These are phyloP conservation scores for Drosophila sproati DNA, from an alignment of 1,140 invertebrate species.

Conservation along the genomic window DNA sequence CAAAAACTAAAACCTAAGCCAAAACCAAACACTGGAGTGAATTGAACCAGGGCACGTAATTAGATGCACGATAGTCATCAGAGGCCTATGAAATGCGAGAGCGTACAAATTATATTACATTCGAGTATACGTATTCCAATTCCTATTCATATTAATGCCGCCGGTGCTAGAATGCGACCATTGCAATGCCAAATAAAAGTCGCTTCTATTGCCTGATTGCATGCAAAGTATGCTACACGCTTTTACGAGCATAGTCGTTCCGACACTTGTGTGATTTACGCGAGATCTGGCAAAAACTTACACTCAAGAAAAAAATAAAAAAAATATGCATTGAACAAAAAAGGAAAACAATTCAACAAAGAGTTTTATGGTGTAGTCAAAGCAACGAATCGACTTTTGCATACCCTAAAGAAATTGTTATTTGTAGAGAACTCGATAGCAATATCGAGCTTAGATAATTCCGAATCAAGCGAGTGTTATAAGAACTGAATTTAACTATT, in stretches of 20 bases:
- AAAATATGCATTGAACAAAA: slow-evolving; percentile 9
- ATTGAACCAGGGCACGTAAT: slow-evolving; percentile 44
- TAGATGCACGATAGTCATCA: slow-evolving; percentile 52
- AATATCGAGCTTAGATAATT: no score
- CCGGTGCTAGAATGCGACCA: slow-evolving; percentile 1
- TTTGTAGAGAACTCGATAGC: no score
- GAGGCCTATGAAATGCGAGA: slow-evolving; percentile 47
- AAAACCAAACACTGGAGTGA: background rate
- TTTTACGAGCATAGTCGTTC: slow-evolving; percentile 55
- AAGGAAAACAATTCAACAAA: slow-evolving; percentile 9
- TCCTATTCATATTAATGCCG: background rate
- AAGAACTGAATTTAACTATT: no score
- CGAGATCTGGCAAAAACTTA: slow-evolving; percentile 54
- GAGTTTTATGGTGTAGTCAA: background rate
- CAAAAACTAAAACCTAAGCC: no score
- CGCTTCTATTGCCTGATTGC: slow-evolving; percentile 47
- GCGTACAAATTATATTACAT: slow-evolving; percentile 62
- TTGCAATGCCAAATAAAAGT: slow-evolving; percentile 46
- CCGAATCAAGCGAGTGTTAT: no score
- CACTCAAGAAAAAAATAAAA: slow-evolving; percentile 13
- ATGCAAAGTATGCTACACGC: slow-evolving; percentile 52
- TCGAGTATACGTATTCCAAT: slow-evolving; percentile 9
- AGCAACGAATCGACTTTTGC: background rate
- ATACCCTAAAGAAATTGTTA: background rate
- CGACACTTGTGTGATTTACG: slow-evolving; percentile 78